Evolutionary conservation across 2,797 vertebrate species (phyloP).

Genomic region (Mus minutoides): DNA sequence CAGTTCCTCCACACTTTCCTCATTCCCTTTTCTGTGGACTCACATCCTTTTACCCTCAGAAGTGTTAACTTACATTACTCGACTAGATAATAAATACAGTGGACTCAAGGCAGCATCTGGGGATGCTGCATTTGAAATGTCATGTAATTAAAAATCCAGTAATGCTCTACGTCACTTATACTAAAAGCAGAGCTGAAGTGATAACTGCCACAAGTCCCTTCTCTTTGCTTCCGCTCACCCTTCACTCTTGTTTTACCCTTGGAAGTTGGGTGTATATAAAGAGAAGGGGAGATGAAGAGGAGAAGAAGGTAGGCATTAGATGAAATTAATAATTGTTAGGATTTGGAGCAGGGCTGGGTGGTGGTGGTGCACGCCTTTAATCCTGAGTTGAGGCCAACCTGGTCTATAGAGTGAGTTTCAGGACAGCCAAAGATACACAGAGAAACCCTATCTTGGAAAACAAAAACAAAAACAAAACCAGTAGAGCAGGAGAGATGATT

Average conservation of each 20-base stretch:
- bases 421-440: not conserved
- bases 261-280: not conserved
- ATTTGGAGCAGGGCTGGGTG: not conserved
- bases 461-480: not conserved
- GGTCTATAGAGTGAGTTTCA: not conserved
- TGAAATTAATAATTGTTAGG: not conserved
- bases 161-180: not conserved
- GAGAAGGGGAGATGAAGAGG: not conserved
- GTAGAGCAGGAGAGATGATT: not conserved
- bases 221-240: not conserved
- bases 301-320: not conserved
- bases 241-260: not conserved
- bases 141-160: slow-evolving; percentile 16
- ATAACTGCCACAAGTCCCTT: not conserved
- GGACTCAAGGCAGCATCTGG: not conserved
- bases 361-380: not conserved
- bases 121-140: slow-evolving; percentile 52
- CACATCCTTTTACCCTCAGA: slow-evolving; percentile 13
- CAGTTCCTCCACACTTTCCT: not conserved
- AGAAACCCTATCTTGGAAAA: not conserved
- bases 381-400: not conserved
- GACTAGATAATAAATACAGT: slow-evolving; percentile 31
- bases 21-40: not conserved
- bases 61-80: not conserved
- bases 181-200: slow-evolving; percentile 26